Percentiles rank a stretch among this genome's conserved stretches.
Conservation (phyloP, 2,888 invertebrate genomes). For the Morpho achilles region DNA sequence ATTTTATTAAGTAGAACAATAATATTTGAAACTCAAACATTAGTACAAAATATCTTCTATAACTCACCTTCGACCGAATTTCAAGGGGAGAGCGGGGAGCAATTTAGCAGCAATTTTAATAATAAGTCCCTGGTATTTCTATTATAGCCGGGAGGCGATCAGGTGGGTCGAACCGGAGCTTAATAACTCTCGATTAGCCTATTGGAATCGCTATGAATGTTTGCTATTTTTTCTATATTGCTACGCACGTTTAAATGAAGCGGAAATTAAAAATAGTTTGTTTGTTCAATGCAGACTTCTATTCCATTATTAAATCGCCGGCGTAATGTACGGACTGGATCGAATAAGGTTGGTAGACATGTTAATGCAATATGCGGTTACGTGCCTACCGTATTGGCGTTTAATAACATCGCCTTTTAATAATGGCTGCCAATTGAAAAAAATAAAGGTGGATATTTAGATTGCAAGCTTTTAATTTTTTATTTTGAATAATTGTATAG, state of each 20-base stretch:
- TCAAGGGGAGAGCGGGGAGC: constrained; percentile 68
- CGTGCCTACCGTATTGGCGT: background rate
- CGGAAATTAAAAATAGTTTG: constrained; percentile 62
- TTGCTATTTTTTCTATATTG: constrained; percentile 76
- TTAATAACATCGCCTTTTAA: no score
- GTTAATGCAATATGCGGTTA: constrained; percentile 33
- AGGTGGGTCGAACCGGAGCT: constrained; percentile 72
- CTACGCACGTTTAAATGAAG: constrained; percentile 53
- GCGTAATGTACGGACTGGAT: constrained; percentile 31
- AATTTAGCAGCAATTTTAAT: constrained; percentile 80
- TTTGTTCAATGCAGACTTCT: constrained; percentile 35
- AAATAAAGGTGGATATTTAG: no score
- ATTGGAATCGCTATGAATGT: constrained; percentile 77
- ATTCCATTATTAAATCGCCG: constrained; percentile 36
- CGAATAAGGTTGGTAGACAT: constrained; percentile 33
- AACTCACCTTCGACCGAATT: constrained; percentile 63
- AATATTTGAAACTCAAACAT: constrained; percentile 12
- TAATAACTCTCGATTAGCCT: constrained; percentile 78
- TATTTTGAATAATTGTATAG: no score
- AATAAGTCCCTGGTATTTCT: constrained; percentile 79
- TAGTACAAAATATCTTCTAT: constrained; percentile 34
- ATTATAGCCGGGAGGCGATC: constrained; percentile 76
- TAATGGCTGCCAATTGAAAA: no score
- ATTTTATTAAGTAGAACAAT: background rate
- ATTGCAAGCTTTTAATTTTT: no score